Base-by-base conservation (phyloP, 1,140 invertebrate genomes). In the Prorops nasuta region DNA sequence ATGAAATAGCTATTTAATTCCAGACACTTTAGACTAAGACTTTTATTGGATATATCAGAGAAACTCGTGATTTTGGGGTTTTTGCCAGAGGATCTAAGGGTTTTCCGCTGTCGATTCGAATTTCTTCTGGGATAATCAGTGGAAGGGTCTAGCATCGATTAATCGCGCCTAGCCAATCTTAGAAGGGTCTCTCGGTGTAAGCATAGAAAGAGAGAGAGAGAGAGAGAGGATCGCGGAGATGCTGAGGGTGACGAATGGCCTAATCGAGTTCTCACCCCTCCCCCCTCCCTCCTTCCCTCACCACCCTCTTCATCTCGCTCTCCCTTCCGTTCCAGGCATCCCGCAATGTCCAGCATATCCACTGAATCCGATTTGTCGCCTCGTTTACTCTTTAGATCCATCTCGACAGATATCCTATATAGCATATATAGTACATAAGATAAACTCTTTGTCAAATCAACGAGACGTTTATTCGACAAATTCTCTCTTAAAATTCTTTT, bases 341-440 rank as follows among this genome's bases (percentile, higher is more conserved):
- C 42, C 38, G 62, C 44, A 60, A 66, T 44, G 62, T 69, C 62
- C 61, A 54, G 59, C 51, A 50, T n/a, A n/a, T 67, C 52, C 54
- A 56, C 64, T 67, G 64, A 68, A 74, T 74, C 63, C 63, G 64
- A 72, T 72, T 73, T 72, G 61, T 66, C 60, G 66, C 57, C 64
- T 67, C 67, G 66, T 72, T 72, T 70, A 47, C 62, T 54, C 48
- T 47, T 43, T 32, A 24, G 57, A 48, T 18, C 15, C 44, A 19
- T 31, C 40, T 2, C 17, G n/a, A 16, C 16, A 21, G 47, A 54
- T 55, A 45, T 44, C 14, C 24, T 41, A 35, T 3, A 19, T 10
- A 22, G n/a, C n/a, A n/a, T n/a, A n/a, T n/a, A n/a, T n/a, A n/a
- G n/a, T n/a, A n/a, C n/a, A n/a, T n/a, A n/a, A n/a, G n/a, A n/a